Percentiles rank a stretch among this genome's conserved stretches.
phyloP scores from a whole-genome alignment of 1,140 invertebrate species.

The Lerema accius region DNA sequence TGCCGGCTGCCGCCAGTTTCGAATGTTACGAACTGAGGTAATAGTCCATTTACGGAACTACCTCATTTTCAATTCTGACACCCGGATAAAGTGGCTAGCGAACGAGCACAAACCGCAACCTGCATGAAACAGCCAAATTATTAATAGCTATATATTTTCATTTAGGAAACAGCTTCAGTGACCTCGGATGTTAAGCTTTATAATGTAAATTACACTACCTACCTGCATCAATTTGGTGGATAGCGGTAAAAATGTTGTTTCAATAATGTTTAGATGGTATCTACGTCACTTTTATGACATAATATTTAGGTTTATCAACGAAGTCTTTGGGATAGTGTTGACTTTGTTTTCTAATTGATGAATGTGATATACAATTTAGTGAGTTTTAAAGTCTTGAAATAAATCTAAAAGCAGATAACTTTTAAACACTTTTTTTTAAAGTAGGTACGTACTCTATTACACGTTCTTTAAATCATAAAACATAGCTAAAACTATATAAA shows the following conservation, averaged over 20 bases:
- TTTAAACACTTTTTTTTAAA: too few relatives aligned
- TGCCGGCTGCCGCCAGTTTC: constrained; percentile 43
- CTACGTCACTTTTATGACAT: too few relatives aligned
- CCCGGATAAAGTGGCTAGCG: constrained; percentile 63
- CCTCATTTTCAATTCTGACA: constrained; percentile 79
- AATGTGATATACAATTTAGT: too few relatives aligned
- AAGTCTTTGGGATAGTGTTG: too few relatives aligned
- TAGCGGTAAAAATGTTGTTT: constrained; percentile 9
- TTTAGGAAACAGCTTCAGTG: constrained; percentile 9
- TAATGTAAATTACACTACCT: neutral
- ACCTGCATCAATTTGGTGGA: neutral
- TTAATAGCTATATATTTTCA: constrained; percentile 26
- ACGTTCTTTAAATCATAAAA: too few relatives aligned
- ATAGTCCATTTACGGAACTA: constrained; percentile 68
- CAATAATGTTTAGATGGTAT: constrained; percentile 34
- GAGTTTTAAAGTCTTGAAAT: too few relatives aligned
- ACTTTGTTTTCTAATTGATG: too few relatives aligned
- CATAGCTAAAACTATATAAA: too few relatives aligned
- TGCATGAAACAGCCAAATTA: constrained; percentile 39
- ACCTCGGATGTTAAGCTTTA: neutral
- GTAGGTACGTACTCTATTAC: too few relatives aligned
- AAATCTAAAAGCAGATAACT: too few relatives aligned
- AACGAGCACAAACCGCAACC: constrained; percentile 54
- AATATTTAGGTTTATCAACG: too few relatives aligned
- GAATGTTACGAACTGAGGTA: constrained; percentile 57